A percentile compares a stretch with the other conserved stretches of the same genome.
phyloP scores from a whole-genome alignment of 2,113 vertebrate genomes.

The Ondatra zibethicus region DNA sequence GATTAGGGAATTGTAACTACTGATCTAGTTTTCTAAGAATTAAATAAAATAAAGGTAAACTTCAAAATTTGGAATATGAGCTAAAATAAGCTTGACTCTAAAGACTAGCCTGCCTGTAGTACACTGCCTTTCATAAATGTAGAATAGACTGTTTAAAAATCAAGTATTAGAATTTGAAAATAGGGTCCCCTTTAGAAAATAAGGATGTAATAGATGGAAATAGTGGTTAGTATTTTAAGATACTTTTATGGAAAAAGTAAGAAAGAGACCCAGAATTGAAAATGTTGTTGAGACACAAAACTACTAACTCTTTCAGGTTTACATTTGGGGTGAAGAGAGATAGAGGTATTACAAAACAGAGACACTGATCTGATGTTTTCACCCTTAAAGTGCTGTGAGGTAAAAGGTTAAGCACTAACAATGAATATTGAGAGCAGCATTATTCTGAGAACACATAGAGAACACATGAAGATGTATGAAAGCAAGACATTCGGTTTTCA shows the following conservation, averaged over 20 bases:
- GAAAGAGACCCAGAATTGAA: not conserved
- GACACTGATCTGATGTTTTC: too few species aligned
- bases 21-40: not conserved
- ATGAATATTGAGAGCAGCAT: not conserved
- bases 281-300: not conserved
- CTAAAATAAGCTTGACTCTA: not conserved
- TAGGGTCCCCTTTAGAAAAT: not conserved
- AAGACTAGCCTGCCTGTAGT: not conserved
- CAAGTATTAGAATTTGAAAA: not conserved
- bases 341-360: not conserved
- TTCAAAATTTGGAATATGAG: not conserved
- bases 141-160: not conserved
- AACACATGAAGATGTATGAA: not conserved
- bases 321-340: accelerated
- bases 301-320: not conserved
- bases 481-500: not conserved
- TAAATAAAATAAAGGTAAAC: not conserved
- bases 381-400: not conserved
- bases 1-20: not conserved
- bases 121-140: not conserved
- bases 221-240: not conserved
- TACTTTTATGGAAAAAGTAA: not conserved
- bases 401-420: not conserved
- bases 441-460: not conserved
- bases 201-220: not conserved